These are phyloP conservation scores for Melanotaenia nigrans DNA, from an alignment of 2,797 vertebrate genomes.

Conservation along the genomic window DNA sequence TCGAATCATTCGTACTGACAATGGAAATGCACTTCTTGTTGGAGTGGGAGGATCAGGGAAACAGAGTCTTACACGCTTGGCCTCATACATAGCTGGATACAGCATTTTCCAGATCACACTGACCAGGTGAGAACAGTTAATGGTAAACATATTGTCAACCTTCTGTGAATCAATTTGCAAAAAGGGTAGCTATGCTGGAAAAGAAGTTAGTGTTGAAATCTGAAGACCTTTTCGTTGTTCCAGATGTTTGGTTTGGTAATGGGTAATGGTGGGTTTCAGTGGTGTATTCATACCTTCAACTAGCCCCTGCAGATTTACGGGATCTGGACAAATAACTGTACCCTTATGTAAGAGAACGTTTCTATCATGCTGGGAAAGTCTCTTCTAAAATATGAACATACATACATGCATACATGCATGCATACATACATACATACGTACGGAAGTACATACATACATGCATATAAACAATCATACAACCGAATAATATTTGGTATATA, in stretches of 20 bases:
- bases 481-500: too few species aligned
- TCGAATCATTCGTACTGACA: slow-evolving; percentile 86
- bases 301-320: neutral
- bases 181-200: neutral
- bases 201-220: neutral
- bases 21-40: slow-evolving; percentile 88
- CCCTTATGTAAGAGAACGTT: too few species aligned
- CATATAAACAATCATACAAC: too few species aligned
- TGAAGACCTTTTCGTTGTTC: neutral
- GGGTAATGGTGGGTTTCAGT: neutral
- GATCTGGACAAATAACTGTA: too few species aligned
- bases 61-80: slow-evolving; percentile 87
- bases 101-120: slow-evolving; percentile 87
- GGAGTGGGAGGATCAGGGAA: slow-evolving; percentile 92
- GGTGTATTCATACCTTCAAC: neutral
- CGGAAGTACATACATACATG: too few species aligned
- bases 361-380: too few species aligned
- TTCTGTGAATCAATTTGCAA: neutral
- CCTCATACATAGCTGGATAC: slow-evolving; percentile 90
- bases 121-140: slow-evolving; percentile 76
- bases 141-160: neutral
- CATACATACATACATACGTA: too few species aligned
- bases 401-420: too few species aligned
- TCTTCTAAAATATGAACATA: too few species aligned
- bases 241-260: neutral